Evolutionary conservation across 2,797 vertebrate genomes (phyloP).

Genomic region (Acrossocheilus fasciatus): DNA sequence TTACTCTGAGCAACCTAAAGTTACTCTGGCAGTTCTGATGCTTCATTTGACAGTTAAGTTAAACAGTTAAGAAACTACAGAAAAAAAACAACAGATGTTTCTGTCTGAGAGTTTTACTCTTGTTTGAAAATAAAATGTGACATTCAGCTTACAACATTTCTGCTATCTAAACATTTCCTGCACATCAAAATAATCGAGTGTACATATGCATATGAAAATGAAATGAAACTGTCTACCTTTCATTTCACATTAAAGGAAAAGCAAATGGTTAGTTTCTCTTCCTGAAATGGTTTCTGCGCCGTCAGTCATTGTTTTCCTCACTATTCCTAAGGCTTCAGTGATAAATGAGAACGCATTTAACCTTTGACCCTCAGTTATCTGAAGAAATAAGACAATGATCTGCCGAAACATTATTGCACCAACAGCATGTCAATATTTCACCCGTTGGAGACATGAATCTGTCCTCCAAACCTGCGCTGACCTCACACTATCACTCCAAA

Average conservation of each 20-base stretch:
- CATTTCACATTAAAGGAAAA: background rate
- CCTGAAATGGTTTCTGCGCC: background rate
- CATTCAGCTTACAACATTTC: background rate
- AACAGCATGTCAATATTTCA: slow-evolving; percentile 23
- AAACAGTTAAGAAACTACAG: background rate
- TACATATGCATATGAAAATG: background rate
- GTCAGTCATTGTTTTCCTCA: background rate
- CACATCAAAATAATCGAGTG: background rate
- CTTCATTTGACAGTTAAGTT: background rate
- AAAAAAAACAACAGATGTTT: background rate
- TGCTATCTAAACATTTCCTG: background rate
- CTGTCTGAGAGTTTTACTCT: too few relatives aligned
- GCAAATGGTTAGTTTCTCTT: background rate
- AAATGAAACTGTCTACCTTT: slow-evolving; percentile 10
- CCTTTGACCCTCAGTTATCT: slow-evolving; percentile 15
- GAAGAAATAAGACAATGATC: background rate
- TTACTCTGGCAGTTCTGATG: slow-evolving; percentile 23
- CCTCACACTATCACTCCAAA: background rate
- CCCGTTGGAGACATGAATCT: background rate
- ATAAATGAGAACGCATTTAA: background rate
- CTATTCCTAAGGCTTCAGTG: background rate
- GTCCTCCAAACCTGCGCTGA: slow-evolving; percentile 4
- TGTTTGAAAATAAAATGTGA: background rate
- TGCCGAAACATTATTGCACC: background rate
- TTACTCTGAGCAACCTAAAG: background rate